Conservation (phyloP, 2,888 invertebrate genomes). For the Cremastinae sp. region DNA sequence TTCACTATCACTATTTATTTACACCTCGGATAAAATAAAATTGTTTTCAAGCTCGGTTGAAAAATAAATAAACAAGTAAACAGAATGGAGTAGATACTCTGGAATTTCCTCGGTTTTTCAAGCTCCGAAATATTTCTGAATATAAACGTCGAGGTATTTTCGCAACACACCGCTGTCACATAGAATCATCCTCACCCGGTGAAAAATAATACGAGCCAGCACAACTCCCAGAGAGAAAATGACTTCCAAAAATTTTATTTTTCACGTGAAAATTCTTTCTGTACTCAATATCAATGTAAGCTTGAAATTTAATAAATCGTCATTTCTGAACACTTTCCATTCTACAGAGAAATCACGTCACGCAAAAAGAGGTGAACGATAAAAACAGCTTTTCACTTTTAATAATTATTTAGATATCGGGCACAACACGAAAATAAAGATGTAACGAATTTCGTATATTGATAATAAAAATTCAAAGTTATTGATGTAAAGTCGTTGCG, state of each 20-base stretch:
- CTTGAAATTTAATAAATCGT: neutral
- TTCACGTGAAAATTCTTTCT: neutral
- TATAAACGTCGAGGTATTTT: neutral
- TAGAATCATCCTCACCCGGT: neutral
- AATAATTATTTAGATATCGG: neutral
- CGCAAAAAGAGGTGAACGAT: neutral
- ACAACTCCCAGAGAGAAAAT: neutral
- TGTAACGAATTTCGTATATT: too few relatives aligned
- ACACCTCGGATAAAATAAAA: slow-evolving; percentile 4
- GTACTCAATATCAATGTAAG: neutral
- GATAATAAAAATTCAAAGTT: too few relatives aligned
- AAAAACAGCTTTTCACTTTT: neutral
- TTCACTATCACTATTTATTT: slow-evolving; percentile 49
- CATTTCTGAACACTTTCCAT: neutral
- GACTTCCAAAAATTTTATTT: neutral
- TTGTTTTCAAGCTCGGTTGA: neutral
- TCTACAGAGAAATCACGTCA: neutral
- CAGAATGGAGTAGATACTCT: neutral
- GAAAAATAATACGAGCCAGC: neutral
- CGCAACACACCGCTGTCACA: neutral
- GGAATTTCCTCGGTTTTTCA: neutral
- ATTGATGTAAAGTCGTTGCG: too few relatives aligned
- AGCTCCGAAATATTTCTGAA: neutral
- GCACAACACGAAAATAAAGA: too few relatives aligned
- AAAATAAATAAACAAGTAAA: neutral